Evolutionary conservation across 2,888 invertebrate species (phyloP), one percentile per base, ranked within the genome.

Genomic region (Strigamia transsilvanica): DNA sequence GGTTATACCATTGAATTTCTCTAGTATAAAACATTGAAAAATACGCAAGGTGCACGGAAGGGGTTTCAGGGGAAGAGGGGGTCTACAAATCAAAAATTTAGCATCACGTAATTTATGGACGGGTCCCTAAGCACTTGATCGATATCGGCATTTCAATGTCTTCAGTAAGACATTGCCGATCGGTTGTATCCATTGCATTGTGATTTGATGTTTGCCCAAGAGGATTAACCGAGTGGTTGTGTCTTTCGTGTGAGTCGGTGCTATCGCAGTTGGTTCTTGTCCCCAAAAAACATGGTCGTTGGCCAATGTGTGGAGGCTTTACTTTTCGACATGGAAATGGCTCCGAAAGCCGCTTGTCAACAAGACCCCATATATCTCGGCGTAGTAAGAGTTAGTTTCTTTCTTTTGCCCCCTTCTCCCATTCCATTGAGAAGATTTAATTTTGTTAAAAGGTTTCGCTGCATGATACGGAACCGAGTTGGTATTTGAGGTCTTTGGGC

Each of bases 311-410:
- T 73, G 21, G 73, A 27, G 73, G 73, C 73, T 73, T 73, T 73
- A 73, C 73, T 12, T 15, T 73, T 73, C 73, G 73, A 27, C 73
- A 73, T 73, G 73, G 73, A 73, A 73, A 73, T 73, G 73, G 73
- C 73, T 73, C 73, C 73, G 73, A 73, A 73, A 73, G 73, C 73
- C 73, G 73, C 73, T 73, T 73, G 73, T 73, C 73, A 73, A 73
- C 73, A 73, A 73, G 73, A 73, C 73, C 73, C 73, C 73, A 73
- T 73, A 73, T 73, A 73, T 73, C 73, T 73, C 73, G 2, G 73
- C 73, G 27, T 5, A 73, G 73, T 73, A 73, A 73, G 73, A 73
- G 73, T 27, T n/a, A 27, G 73, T 73, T 73, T 73, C 73, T 32
- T 32, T 32, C 32, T 27, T 32, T 32, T 23, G 13, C 73, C 73